These are phyloP conservation scores for Petromus typicus DNA, from an alignment of 2,113 vertebrate species.

Conservation along the genomic window DNA sequence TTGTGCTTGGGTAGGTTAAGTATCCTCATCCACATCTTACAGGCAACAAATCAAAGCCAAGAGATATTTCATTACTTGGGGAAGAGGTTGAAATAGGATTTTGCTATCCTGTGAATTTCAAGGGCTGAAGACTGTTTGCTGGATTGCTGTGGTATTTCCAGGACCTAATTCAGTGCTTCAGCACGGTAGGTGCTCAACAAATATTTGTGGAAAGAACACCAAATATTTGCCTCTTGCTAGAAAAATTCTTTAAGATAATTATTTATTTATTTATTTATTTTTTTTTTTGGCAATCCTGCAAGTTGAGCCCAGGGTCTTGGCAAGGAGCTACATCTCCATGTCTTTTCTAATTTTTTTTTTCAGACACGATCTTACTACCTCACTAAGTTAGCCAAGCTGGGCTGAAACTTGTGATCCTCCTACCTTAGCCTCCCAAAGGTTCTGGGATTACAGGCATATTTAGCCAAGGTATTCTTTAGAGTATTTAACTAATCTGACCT, in stretches of 20 bases:
- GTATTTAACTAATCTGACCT: not conserved
- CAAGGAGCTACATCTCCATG: not conserved
- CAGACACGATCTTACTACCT: not conserved
- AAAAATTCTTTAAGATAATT: not conserved
- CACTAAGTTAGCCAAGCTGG: not conserved
- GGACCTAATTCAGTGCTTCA: not conserved
- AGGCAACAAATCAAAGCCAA: not conserved
- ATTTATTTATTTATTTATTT: too few relatives aligned
- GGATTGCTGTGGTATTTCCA: not conserved
- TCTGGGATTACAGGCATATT: not conserved
- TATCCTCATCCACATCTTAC: not conserved
- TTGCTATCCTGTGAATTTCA: not conserved
- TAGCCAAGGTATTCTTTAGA: not conserved
- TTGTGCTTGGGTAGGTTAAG: not conserved
- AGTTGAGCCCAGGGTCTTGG: not conserved
- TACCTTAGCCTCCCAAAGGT: not conserved
- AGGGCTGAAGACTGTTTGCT: not conserved
- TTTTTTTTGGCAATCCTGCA: not conserved
- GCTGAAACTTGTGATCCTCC: not conserved
- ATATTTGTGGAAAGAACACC: not conserved
- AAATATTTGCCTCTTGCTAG: not conserved
- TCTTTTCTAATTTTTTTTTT: not conserved
- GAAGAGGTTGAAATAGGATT: conserved; percentile 35
- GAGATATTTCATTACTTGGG: conserved; percentile 3
- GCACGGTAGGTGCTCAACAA: not conserved